Evolutionary conservation across 2,797 vertebrate species (phyloP), one percentile per base, ranked within the genome.

Genomic region (Darevskia mixta): DNA sequence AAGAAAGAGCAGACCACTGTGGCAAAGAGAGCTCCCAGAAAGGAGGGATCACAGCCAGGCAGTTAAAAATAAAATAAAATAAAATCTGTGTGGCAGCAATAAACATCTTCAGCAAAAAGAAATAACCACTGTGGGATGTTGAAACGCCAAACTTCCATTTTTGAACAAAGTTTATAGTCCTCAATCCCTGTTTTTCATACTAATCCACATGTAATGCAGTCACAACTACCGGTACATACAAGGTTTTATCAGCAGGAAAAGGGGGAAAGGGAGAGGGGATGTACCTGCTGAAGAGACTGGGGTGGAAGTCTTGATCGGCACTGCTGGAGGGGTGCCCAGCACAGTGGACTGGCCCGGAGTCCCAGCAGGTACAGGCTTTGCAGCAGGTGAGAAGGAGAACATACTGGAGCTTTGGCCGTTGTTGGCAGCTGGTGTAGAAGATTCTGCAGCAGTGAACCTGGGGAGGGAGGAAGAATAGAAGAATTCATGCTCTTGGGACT

Each of bases 371-470:
- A 88, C 72, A 0, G 95, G 90, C 96, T 98, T 99, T 23, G 97
- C 95, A 61, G 96, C 29, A 0, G 97, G 87, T 11, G 98, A 95
- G 80, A 98, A 97, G 0, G 98, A 96, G 92, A 98, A 97, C 86
- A 93, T 76, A 0, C 91, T 78, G 38, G 96, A 86, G n/a, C 71
- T 38, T 1, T 90, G 92, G 11, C 85, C 29, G 29, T 88, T 88
- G 79, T 93, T 94, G 35, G 80, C 66, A 0, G 55, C 73, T 3
- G 97, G 87, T 43, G 95, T 89, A n/a, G 97, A 93, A 13, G 96
- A 86, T 23, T 98, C 98, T 41, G 95, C 85, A 3, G 97, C 92
- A 78, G 94, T 91, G 92, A 98, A 99, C 94, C 99, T 99, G 92
- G 2, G 1, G 90, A 78, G 78, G 82, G 73, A 88, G 29, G 0